phyloP scores from a whole-genome alignment of 1,140 invertebrate species.

The Pogonognathellus flavescens region DNA sequence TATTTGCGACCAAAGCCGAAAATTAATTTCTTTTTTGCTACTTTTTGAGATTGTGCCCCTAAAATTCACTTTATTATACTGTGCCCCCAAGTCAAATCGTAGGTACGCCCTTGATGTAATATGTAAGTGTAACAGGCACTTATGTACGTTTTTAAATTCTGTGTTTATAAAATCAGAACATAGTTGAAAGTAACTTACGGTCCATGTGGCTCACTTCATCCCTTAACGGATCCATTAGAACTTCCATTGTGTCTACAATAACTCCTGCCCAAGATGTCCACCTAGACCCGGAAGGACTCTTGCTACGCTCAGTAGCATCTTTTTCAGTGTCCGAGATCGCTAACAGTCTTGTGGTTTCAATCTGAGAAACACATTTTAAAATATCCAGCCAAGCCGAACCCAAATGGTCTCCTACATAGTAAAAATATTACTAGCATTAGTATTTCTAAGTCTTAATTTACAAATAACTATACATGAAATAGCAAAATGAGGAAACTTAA shows the following conservation, averaged over 20 bases:
- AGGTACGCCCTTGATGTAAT: too few species aligned
- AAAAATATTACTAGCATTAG: background rate
- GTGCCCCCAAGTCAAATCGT: too few species aligned
- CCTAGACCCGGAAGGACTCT: slow-evolving; percentile 56
- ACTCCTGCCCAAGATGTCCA: slow-evolving; percentile 62
- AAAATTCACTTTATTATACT: too few species aligned
- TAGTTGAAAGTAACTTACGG: slow-evolving; percentile 1
- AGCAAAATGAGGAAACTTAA: background rate
- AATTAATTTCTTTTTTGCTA: too few species aligned
- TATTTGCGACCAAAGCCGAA: too few species aligned
- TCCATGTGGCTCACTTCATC: slow-evolving; percentile 30
- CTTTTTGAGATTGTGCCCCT: too few species aligned
- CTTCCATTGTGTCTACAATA: slow-evolving; percentile 54
- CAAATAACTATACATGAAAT: background rate
- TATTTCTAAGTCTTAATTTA: background rate
- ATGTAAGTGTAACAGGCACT: too few species aligned
- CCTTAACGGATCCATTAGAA: slow-evolving; percentile 59
- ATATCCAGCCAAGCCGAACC: slow-evolving; percentile 98
- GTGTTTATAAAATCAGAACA: slow-evolving; percentile 59
- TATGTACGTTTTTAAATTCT: background rate
- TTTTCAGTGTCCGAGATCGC: slow-evolving; percentile 16
- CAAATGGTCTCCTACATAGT: slow-evolving; percentile 81
- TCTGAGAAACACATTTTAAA: slow-evolving; percentile 97
- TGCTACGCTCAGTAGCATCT: background rate
- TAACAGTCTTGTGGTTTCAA: slow-evolving; percentile 94